Evolutionary conservation across 2,113 vertebrate species (phyloP).

Genomic region (Megaleporinus macrocephalus): DNA sequence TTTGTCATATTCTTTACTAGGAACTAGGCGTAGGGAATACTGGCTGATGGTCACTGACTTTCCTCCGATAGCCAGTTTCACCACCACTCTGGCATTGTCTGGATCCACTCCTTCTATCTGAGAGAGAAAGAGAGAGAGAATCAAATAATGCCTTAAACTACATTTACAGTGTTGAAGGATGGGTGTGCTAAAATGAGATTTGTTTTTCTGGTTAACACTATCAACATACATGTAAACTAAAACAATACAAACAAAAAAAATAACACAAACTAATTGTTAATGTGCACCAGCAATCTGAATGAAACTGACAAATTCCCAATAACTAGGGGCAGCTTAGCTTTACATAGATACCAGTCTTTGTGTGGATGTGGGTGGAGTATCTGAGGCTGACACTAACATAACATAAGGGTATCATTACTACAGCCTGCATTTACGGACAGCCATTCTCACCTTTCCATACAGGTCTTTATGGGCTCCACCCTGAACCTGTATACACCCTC

Average conservation of each 20-base stretch:
- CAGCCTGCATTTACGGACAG: neutral
- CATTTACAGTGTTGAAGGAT: neutral
- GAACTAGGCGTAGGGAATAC: slow-evolving; percentile 78
- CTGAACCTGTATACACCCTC: slow-evolving; percentile 78
- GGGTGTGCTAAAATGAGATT: neutral
- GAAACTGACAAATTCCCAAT: no score
- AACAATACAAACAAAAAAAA: neutral
- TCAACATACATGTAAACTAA: neutral
- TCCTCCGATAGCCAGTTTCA: slow-evolving; percentile 82
- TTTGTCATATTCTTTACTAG: slow-evolving; percentile 81
- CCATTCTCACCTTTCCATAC: slow-evolving; percentile 83
- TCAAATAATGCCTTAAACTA: neutral
- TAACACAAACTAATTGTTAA: no score
- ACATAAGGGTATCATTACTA: no score
- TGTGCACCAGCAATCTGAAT: no score
- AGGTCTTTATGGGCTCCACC: slow-evolving; percentile 85
- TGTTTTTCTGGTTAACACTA: neutral
- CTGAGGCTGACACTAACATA: no score
- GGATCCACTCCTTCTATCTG: slow-evolving; percentile 89
- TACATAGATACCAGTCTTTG: no score
- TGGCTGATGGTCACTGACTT: slow-evolving; percentile 84
- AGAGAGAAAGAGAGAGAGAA: neutral
- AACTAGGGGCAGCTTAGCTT: no score
- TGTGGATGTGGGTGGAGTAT: no score
- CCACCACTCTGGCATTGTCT: slow-evolving; percentile 86